Evolutionary conservation across 1,140 invertebrate genomes (phyloP).

Genomic region (Lineus longissimus): DNA sequence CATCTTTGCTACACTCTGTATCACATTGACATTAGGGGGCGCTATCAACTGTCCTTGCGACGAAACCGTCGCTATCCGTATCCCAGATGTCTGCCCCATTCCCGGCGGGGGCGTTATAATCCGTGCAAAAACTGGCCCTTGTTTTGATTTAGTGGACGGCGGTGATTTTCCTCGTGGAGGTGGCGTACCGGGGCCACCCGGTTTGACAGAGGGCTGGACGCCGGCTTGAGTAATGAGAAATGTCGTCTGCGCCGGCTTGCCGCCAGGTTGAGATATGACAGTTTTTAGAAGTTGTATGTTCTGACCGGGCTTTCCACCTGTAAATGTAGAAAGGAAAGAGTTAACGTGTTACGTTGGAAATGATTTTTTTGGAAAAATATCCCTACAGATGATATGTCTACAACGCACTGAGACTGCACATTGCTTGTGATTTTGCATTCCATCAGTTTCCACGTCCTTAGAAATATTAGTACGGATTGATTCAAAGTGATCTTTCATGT

Average conservation of each 20-base stretch:
- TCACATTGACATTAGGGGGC: too few relatives aligned
- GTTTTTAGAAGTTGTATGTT: constrained; percentile 45
- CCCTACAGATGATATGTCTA: too few relatives aligned
- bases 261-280: constrained; percentile 36
- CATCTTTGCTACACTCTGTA: too few relatives aligned
- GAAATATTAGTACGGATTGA: too few relatives aligned
- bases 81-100: constrained; percentile 32
- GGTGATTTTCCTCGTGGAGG: constrained; percentile 19
- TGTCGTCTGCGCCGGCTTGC: constrained; percentile 40
- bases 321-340: background rate
- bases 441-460: too few relatives aligned
- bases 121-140: constrained; percentile 45
- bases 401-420: too few relatives aligned
- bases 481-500: too few relatives aligned
- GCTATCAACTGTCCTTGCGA: too few relatives aligned
- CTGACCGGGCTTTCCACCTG: constrained; percentile 37
- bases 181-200: constrained; percentile 32
- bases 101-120: constrained; percentile 47
- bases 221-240: constrained; percentile 44
- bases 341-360: too few relatives aligned
- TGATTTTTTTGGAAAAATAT: too few relatives aligned
- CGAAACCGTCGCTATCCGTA: background rate
- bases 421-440: too few relatives aligned
- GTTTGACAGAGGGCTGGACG: constrained; percentile 25
- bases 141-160: constrained; percentile 38